Evolutionary conservation across 2,113 vertebrate genomes (phyloP).

Genomic region (Desmodus rotundus): DNA sequence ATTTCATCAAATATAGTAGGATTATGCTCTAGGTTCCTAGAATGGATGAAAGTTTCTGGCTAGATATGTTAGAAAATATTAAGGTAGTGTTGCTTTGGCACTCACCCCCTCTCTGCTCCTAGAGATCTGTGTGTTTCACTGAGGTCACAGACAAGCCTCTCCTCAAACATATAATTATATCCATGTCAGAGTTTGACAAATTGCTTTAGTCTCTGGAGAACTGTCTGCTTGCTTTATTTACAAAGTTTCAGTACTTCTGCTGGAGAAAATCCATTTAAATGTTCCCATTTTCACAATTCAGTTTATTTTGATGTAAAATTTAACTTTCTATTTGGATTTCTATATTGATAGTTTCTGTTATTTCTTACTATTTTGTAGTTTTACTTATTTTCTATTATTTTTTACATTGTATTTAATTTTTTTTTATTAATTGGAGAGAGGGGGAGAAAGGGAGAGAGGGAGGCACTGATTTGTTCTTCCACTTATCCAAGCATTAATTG

Average conservation of each 20-base stretch:
- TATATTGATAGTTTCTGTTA: background rate
- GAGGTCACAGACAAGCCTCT: background rate
- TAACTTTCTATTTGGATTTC: background rate
- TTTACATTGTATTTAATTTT: background rate
- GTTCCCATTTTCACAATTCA: background rate
- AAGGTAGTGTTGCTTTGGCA: background rate
- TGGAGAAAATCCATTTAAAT: background rate
- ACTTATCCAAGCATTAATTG: too few species aligned
- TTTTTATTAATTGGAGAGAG: background rate
- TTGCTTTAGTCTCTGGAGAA: background rate
- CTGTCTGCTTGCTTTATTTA: background rate
- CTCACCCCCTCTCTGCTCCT: background rate
- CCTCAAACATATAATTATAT: background rate
- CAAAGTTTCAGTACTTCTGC: background rate
- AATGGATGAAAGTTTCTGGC: background rate
- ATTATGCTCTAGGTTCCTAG: background rate
- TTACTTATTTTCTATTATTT: background rate
- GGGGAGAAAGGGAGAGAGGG: too few species aligned
- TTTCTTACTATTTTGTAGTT: background rate
- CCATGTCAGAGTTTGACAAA: conserved; percentile 11
- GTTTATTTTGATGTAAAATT: background rate
- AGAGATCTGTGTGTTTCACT: background rate
- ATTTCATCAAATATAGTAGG: background rate
- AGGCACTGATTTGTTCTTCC: too few species aligned
- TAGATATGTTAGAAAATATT: background rate